A percentile compares a stretch with the other conserved stretches of the same genome.
phyloP scores from a whole-genome alignment of 2,113 vertebrate genomes.

The Paramisgurnus dabryanus region DNA sequence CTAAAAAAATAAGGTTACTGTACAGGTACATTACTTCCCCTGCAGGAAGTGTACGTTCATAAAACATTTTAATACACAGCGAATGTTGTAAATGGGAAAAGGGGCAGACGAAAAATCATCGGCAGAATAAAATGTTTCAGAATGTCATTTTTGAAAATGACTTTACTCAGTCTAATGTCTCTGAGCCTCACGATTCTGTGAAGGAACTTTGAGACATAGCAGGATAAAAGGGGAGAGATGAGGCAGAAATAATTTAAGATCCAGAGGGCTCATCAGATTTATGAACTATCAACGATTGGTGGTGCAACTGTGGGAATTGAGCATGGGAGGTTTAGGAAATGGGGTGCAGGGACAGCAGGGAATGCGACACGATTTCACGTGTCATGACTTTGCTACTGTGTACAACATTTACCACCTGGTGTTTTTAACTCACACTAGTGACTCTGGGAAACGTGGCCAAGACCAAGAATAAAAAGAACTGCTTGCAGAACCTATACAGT shows the following conservation, averaged over 20 bases:
- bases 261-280: neutral
- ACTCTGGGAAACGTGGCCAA: neutral
- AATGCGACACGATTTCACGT: neutral
- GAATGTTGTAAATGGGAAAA: neutral
- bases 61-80: neutral
- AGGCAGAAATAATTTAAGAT: slow-evolving; percentile 13
- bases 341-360: neutral
- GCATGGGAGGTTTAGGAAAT: neutral
- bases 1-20: too few species aligned
- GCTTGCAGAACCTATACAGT: neutral
- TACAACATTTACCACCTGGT: neutral
- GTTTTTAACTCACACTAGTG: neutral
- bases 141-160: neutral
- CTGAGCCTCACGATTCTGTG: neutral
- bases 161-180: neutral
- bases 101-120: neutral
- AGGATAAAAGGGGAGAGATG: neutral
- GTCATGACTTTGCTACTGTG: neutral
- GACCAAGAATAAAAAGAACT: neutral
- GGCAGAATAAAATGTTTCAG: neutral
- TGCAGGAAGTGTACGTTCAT: neutral
- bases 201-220: neutral
- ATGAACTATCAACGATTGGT: slow-evolving; percentile 1
- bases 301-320: neutral
- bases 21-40: too few species aligned